These are phyloP conservation scores for Phalacrocorax brasilianus DNA, from an alignment of 2,113 vertebrate species.

Conservation along the genomic window DNA sequence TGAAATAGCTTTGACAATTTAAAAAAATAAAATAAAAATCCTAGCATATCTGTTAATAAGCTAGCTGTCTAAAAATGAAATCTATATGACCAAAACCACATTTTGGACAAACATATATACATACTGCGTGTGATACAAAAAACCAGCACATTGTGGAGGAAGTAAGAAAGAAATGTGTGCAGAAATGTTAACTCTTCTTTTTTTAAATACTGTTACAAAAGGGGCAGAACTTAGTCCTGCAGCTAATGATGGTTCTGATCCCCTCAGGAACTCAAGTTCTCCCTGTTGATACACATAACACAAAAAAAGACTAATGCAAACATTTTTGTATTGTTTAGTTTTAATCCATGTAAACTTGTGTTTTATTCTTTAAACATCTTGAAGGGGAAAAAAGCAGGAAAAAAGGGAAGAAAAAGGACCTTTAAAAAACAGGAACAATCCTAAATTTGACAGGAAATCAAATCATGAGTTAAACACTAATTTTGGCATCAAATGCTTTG, in stretches of 20 bases:
- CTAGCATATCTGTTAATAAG: constrained; percentile 63
- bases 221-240: constrained; percentile 56
- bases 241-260: constrained; percentile 55
- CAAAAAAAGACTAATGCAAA: constrained; percentile 67
- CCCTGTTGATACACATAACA: constrained; percentile 44
- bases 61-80: constrained; percentile 58
- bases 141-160: constrained; percentile 47
- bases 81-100: constrained; percentile 50
- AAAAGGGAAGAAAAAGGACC: constrained; percentile 60
- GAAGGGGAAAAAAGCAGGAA: constrained; percentile 67
- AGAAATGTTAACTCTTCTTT: constrained; percentile 29
- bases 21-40: constrained; percentile 70
- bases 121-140: constrained; percentile 63
- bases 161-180: constrained; percentile 53
- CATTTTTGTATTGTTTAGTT: constrained; percentile 66
- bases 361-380: constrained; percentile 63
- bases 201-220: constrained; percentile 55
- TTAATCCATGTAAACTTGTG: constrained; percentile 73
- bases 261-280: constrained; percentile 62
- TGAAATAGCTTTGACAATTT: constrained; percentile 61
- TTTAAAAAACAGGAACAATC: constrained; percentile 71
- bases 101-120: constrained; percentile 63
- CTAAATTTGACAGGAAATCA: constrained; percentile 74
- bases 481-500: constrained; percentile 99
- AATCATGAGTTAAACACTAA: constrained; percentile 79